Conservation (phyloP, 2,888 invertebrate species). For the Drosophila diplacantha region DNA sequence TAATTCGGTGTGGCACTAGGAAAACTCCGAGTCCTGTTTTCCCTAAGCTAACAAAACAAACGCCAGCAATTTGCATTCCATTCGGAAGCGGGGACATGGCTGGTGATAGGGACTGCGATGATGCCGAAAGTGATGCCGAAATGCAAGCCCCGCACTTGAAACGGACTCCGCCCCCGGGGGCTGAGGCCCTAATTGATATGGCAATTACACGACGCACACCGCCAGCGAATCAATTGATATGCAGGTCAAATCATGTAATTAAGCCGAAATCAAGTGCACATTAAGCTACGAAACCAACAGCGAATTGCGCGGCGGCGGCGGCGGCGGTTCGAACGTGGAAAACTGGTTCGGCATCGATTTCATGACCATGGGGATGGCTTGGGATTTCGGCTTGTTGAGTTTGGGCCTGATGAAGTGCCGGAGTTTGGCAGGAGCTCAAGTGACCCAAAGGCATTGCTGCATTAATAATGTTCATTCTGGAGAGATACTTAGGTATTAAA, state of each 20-base stretch:
- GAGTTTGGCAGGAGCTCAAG: too few species aligned
- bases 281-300: slow-evolving; percentile 45
- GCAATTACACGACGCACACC: slow-evolving; percentile 31
- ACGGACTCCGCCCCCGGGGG: slow-evolving; percentile 5
- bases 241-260: slow-evolving; percentile 55
- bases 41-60: slow-evolving; percentile 38
- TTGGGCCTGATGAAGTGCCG: neutral
- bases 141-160: slow-evolving; percentile 11
- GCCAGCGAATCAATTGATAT: slow-evolving; percentile 35
- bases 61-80: slow-evolving; percentile 22
- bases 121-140: slow-evolving; percentile 2
- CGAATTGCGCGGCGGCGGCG: neutral
- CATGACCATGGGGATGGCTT: neutral
- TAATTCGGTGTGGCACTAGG: slow-evolving; percentile 41
- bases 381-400: neutral
- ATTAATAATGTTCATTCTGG: neutral
- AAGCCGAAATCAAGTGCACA: slow-evolving; percentile 66
- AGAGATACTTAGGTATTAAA: neutral
- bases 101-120: slow-evolving; percentile 3
- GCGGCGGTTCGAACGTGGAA: neutral
- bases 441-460: too few species aligned
- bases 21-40: slow-evolving; percentile 40
- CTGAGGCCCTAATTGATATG: slow-evolving; percentile 32
- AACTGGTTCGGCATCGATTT: slow-evolving; percentile 2
- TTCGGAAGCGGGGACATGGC: neutral